Evolutionary conservation across 2,888 invertebrate genomes (phyloP).

Genomic region (Eupithecia centaureata): DNA sequence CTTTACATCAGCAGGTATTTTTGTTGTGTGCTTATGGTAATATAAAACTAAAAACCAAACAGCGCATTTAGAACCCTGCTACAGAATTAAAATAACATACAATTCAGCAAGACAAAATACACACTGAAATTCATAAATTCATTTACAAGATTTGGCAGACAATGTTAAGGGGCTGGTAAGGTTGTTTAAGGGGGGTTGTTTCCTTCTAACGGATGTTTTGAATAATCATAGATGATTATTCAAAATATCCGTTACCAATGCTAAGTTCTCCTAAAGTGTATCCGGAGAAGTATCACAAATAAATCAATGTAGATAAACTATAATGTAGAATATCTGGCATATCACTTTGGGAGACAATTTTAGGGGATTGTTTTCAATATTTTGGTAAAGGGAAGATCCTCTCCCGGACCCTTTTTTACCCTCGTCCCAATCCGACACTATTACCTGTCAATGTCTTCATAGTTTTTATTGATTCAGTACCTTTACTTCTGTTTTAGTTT

Average conservation of each 20-base stretch:
- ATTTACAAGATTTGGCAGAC: no score
- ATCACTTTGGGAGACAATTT: constrained; percentile 29
- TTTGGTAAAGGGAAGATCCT: constrained; percentile 64
- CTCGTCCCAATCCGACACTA: constrained; percentile 66
- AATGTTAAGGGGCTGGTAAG: no score
- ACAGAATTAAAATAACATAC: no score
- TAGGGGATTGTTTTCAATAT: constrained; percentile 47
- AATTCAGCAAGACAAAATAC: no score
- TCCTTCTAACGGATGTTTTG: no score
- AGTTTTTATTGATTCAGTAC: constrained; percentile 59
- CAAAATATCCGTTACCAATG: background rate
- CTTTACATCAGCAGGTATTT: no score
- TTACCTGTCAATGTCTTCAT: constrained; percentile 77
- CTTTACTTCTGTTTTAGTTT: constrained; percentile 29
- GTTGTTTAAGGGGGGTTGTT: no score
- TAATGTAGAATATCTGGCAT: constrained; percentile 11
- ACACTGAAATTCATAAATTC: no score
- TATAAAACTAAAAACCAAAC: no score
- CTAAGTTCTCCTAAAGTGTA: background rate
- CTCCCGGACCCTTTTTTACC: constrained; percentile 72
- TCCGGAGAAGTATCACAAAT: constrained; percentile 1
- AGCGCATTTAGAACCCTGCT: no score
- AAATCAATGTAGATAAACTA: constrained; percentile 21
- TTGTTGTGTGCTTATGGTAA: no score
- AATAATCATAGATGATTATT: no score